Evolutionary conservation across 2,888 invertebrate genomes (phyloP).

Genomic region (Calameuta pallipes): DNA sequence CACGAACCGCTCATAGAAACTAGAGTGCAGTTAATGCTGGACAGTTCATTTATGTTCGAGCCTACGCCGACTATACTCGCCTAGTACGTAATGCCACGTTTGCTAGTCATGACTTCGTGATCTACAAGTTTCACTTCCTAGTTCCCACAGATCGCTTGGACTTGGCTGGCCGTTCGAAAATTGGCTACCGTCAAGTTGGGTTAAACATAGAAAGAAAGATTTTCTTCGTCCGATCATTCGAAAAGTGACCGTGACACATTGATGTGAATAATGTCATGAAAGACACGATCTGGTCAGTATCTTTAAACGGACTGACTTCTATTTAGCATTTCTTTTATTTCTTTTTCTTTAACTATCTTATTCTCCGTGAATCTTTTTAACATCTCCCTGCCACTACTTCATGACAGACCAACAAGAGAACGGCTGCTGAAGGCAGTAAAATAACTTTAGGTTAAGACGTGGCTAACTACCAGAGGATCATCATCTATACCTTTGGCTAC

Average conservation of each 20-base stretch:
- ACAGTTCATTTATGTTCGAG: constrained; percentile 34
- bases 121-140: constrained; percentile 41
- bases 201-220: neutral
- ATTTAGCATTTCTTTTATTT: neutral
- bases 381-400: constrained; percentile 9
- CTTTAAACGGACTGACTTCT: neutral
- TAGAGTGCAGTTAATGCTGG: constrained; percentile 30
- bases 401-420: constrained; percentile 10
- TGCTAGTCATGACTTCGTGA: constrained; percentile 34
- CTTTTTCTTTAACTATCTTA: neutral
- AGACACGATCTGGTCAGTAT: neutral
- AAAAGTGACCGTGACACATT: neutral
- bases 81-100: constrained; percentile 25
- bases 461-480: constrained; percentile 20
- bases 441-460: neutral
- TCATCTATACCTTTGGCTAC: constrained; percentile 13
- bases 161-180: neutral
- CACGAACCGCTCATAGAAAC: constrained; percentile 14
- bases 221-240: neutral
- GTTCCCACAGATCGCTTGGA: constrained; percentile 32
- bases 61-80: constrained; percentile 13
- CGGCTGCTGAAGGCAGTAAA: neutral
- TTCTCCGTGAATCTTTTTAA: neutral
- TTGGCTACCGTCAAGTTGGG: neutral
- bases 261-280: neutral